Evolutionary conservation across 2,888 invertebrate species (phyloP).

Genomic region (Morinoia aosen): DNA sequence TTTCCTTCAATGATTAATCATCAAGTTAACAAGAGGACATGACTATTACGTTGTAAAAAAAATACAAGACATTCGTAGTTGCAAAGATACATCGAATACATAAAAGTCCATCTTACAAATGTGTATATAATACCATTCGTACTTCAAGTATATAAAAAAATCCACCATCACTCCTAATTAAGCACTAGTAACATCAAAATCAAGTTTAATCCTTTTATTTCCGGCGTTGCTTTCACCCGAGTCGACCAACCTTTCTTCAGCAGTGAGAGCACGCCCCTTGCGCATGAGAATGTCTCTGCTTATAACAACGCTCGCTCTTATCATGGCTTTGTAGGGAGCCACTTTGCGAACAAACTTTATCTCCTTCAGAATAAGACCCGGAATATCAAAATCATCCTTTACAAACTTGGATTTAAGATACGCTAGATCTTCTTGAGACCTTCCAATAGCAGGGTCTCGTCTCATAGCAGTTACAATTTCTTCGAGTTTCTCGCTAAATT

Average conservation of each 20-base stretch:
- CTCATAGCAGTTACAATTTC: not conserved
- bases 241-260: not conserved
- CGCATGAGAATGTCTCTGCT: conserved; percentile 21
- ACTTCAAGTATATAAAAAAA: not conserved
- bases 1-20: not conserved
- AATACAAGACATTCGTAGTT: not conserved
- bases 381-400: not conserved
- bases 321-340: conserved; percentile 96
- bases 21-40: not conserved
- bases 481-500: conserved; percentile 72
- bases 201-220: not conserved
- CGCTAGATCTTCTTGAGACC: not conserved
- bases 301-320: conserved; percentile 83
- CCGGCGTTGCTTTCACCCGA: not conserved
- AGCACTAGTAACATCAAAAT: not conserved
- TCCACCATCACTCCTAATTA: not conserved
- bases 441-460: not conserved
- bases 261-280: not conserved
- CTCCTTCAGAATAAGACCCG: conserved; percentile 75
- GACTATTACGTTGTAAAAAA: no score
- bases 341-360: conserved; percentile 90
- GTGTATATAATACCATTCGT: not conserved
- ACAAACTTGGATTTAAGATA: not conserved
- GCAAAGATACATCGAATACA: not conserved
- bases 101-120: not conserved